Percentiles rank a stretch among this genome's conserved stretches.
phyloP scores from a whole-genome alignment of 1,140 invertebrate genomes.

The roundworm (Caenorhabditis elegans) region WBcel235 BX284604.4:17314501-17315000 shows the following conservation, averaged over 20 bases:
- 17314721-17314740: too few species aligned
- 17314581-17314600: neutral
- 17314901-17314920: neutral
- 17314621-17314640: too few species aligned
- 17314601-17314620: neutral
- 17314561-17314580: neutral
- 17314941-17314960: neutral
- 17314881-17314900: neutral
- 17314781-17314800: neutral
- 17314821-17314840: neutral
- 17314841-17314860: conserved; percentile 1
- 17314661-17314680: too few species aligned
- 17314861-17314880: neutral
- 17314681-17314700: too few species aligned
- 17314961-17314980: neutral
- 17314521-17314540: conserved; percentile 32
- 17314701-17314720: too few species aligned
- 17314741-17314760: neutral
- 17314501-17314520: conserved; percentile 39
- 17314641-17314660: too few species aligned
- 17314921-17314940: neutral
- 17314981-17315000: conserved; percentile 9
- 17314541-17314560: neutral
- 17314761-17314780: conserved; percentile 6
- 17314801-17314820: neutral